Conservation (phyloP, 2,113 vertebrate species). For the Pipra filicauda region DNA sequence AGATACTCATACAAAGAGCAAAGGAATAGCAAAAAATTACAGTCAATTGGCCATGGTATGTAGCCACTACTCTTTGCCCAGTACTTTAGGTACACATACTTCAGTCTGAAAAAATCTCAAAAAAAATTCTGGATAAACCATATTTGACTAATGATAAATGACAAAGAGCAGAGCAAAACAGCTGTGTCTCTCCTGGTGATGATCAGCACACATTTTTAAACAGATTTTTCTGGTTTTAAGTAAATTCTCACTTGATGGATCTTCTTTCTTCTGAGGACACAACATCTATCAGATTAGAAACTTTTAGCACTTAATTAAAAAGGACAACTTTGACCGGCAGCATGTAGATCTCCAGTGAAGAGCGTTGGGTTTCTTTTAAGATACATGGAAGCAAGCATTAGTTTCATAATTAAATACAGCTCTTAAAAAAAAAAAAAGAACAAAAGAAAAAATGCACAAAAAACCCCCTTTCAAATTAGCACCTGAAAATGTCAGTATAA, state of each 20-base stretch:
- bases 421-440: background rate
- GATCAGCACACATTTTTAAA: conserved; percentile 56
- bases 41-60: background rate
- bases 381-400: background rate
- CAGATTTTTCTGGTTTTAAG: conserved; percentile 60
- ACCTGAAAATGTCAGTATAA: background rate
- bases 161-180: conserved; percentile 51
- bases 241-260: conserved; percentile 20
- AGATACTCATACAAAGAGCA: accelerated
- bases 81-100: background rate
- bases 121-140: background rate
- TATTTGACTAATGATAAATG: conserved; percentile 48
- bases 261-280: background rate
- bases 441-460: background rate
- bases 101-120: background rate
- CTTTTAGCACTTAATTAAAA: conserved; percentile 4
- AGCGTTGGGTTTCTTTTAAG: background rate
- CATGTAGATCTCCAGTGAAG: background rate
- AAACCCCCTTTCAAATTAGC: background rate
- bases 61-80: background rate
- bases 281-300: background rate
- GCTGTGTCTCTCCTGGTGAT: conserved; percentile 47
- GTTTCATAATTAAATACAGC: background rate
- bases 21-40: background rate
- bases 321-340: background rate